phyloP scores from a whole-genome alignment of 2,113 vertebrate genomes.

The Cephalophus harveyi region DNA sequence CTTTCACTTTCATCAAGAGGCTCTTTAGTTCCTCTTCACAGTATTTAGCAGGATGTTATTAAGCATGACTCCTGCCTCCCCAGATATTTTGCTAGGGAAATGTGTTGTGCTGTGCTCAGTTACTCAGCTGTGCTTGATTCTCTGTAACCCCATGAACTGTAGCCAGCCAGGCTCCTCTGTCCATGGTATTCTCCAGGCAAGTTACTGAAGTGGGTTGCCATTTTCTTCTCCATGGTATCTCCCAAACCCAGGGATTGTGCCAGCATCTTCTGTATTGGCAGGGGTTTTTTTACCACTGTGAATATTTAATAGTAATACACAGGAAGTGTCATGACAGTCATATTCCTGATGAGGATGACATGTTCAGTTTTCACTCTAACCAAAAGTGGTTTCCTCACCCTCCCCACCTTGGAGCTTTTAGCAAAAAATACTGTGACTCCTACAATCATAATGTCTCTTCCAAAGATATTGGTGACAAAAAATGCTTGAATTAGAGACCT shows the following conservation, averaged over 20 bases:
- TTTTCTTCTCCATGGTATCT: not conserved
- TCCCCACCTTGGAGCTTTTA: not conserved
- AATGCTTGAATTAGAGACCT: not conserved
- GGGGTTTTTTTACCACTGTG: not conserved
- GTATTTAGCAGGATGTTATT: not conserved
- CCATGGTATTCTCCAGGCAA: not conserved
- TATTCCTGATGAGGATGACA: not conserved
- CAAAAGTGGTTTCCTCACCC: not conserved
- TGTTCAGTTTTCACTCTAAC: not conserved
- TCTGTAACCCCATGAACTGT: not conserved
- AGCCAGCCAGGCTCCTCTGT: not conserved
- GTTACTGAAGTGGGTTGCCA: not conserved
- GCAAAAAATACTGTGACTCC: not conserved
- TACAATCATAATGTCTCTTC: not conserved
- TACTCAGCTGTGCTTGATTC: not conserved
- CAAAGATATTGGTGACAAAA: not conserved
- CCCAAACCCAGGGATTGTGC: not conserved
- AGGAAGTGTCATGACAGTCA: not conserved
- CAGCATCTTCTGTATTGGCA: not conserved
- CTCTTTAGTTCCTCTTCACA: not conserved
- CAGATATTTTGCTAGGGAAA: not conserved
- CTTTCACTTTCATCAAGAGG: not conserved
- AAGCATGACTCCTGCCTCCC: not conserved
- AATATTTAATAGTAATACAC: not conserved
- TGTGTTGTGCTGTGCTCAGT: not conserved